These are phyloP conservation scores for Augochlora pura DNA, from an alignment of 1,140 invertebrate species.

Conservation along the genomic window DNA sequence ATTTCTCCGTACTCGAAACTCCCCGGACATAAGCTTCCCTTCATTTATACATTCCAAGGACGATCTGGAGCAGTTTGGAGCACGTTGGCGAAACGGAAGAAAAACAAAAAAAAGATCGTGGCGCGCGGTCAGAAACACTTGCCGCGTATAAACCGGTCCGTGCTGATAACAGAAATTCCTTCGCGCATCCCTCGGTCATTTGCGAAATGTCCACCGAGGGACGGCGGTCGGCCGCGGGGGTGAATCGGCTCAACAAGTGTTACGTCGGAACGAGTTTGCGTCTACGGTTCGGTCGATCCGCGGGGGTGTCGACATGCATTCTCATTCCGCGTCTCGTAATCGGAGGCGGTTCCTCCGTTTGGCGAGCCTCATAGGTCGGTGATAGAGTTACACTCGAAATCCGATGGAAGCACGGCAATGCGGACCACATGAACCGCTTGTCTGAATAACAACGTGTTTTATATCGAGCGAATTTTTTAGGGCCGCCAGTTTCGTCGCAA, in stretches of 20 bases:
- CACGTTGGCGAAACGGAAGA: no score
- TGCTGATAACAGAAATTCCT: conserved; percentile 37
- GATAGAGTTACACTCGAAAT: not conserved
- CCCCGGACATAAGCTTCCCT: no score
- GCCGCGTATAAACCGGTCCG: not conserved
- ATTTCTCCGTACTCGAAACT: no score
- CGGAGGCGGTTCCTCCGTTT: conserved; percentile 46
- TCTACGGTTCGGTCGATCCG: conserved; percentile 48
- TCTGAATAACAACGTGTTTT: no score
- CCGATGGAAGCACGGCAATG: no score
- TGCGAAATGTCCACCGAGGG: conserved; percentile 50
- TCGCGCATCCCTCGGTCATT: conserved; percentile 31
- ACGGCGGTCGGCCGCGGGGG: conserved; percentile 44
- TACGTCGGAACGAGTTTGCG: conserved; percentile 59
- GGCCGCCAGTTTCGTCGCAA: no score
- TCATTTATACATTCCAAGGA: no score
- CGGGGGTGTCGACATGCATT: conserved; percentile 51
- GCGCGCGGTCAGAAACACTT: not conserved
- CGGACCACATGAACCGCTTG: no score
- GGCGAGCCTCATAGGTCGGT: not conserved
- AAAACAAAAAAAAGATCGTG: not conserved
- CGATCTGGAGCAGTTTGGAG: no score
- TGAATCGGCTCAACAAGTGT: conserved; percentile 72
- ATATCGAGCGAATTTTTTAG: no score
- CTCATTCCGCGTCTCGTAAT: conserved; percentile 51